Conservation (phyloP, 2,113 vertebrate species). For the Egretta garzetta region DNA sequence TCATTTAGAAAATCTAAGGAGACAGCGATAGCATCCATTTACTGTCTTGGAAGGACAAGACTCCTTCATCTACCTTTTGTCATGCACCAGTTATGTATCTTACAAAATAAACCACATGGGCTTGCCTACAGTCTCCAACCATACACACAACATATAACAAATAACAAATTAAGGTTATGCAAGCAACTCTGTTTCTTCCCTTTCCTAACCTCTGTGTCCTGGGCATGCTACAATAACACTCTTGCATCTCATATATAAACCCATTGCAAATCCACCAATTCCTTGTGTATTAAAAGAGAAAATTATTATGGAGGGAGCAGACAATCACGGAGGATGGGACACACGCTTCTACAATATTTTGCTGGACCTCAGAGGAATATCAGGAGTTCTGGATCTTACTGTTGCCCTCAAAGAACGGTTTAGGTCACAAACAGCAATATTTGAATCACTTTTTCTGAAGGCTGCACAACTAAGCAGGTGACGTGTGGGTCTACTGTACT, state of each 20-base stretch:
- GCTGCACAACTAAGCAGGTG: background rate
- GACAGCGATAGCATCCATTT: background rate
- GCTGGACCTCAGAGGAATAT: background rate
- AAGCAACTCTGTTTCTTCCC: background rate
- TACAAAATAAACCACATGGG: background rate
- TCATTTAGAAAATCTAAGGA: background rate
- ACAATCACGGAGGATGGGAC: background rate
- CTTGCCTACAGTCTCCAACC: background rate
- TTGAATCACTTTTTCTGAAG: background rate
- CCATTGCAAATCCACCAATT: background rate
- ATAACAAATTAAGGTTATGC: background rate
- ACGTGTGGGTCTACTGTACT: accelerated
- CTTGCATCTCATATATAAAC: background rate
- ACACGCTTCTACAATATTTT: background rate
- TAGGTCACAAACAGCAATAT: background rate
- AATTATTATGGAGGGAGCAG: background rate
- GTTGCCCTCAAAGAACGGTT: background rate
- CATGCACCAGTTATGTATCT: background rate
- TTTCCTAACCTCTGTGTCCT: background rate
- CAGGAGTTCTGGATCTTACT: background rate
- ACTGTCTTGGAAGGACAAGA: background rate
- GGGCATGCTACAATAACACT: background rate
- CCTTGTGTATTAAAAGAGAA: background rate
- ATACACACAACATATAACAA: background rate
- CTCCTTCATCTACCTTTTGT: background rate